These are phyloP conservation scores for Hemichromis elongatus DNA, from an alignment of 2,113 vertebrate species.

Conservation along the genomic window DNA sequence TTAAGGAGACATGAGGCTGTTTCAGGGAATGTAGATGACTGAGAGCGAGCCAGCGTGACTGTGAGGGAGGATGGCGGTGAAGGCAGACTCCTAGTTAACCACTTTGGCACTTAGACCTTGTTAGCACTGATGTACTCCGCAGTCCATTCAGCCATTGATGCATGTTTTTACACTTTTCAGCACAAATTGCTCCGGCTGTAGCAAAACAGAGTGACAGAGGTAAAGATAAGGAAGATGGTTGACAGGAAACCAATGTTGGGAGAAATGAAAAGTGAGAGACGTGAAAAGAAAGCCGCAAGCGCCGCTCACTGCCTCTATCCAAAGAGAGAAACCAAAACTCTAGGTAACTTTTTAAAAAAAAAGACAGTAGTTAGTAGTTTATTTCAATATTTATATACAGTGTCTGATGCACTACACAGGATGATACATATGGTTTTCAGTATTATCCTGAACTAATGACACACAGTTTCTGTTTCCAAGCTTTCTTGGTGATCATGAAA, in stretches of 20 bases:
- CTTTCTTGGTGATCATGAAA: not conserved
- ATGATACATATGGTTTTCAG: not conserved
- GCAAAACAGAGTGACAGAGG: not conserved
- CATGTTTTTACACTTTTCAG: constrained; percentile 48
- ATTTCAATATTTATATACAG: not conserved
- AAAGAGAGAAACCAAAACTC: not conserved
- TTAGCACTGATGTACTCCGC: constrained; percentile 65
- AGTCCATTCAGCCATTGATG: constrained; percentile 52
- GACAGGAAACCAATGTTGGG: constrained; percentile 4
- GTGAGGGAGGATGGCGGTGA: not conserved
- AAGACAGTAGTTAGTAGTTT: not conserved
- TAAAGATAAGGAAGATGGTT: not conserved
- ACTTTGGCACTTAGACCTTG: constrained; percentile 73
- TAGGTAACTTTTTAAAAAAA: not conserved
- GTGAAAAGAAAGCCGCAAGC: constrained; percentile 18
- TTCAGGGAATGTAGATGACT: not conserved
- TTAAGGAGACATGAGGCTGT: constrained; percentile 14
- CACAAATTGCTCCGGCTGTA: constrained; percentile 13
- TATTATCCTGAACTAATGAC: not conserved
- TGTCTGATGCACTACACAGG: not conserved
- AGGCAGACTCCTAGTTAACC: constrained; percentile 61
- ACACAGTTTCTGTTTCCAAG: not conserved
- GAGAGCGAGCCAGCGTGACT: not conserved
- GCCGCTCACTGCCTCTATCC: not conserved
- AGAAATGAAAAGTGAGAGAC: not conserved